These are phyloP conservation scores for Masticophis lateralis DNA, from an alignment of 2,797 vertebrate species.

Conservation along the genomic window DNA sequence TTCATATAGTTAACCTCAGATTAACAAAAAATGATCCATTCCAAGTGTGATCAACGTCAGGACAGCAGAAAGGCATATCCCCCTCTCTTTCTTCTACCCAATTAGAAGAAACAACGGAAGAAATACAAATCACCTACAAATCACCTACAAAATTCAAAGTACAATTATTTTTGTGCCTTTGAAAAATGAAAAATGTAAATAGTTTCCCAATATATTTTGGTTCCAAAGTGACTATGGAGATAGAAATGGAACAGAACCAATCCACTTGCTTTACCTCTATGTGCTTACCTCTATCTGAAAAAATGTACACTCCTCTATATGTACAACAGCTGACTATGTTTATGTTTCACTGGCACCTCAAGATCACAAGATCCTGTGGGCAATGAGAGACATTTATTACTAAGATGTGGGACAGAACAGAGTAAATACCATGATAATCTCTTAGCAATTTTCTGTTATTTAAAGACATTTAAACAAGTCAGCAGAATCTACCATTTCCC, in stretches of 20 bases:
- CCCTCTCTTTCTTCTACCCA: not conserved
- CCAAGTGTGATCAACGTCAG: not conserved
- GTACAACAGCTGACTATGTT: not conserved
- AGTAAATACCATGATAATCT: constrained; percentile 20
- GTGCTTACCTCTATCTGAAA: not conserved
- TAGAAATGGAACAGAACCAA: not conserved
- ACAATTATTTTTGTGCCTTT: not conserved
- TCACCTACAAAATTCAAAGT: not conserved
- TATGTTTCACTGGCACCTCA: not conserved
- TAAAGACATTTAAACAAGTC: constrained; percentile 2
- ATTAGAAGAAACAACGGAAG: not conserved
- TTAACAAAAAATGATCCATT: not conserved
- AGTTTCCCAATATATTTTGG: not conserved
- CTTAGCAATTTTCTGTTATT: constrained; percentile 25
- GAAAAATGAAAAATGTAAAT: not conserved
- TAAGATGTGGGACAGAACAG: not conserved
- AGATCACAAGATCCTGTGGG: constrained; percentile 4
- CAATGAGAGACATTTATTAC: constrained; percentile 22
- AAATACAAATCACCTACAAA: too few relatives aligned
- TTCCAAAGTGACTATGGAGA: not conserved
- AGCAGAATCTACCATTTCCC: not conserved
- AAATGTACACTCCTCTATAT: not conserved
- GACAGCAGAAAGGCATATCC: accelerated
- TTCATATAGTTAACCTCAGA: not conserved
- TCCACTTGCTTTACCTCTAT: not conserved